Evolutionary conservation across 2,113 vertebrate genomes (phyloP).

Genomic region (Egretta garzetta): DNA sequence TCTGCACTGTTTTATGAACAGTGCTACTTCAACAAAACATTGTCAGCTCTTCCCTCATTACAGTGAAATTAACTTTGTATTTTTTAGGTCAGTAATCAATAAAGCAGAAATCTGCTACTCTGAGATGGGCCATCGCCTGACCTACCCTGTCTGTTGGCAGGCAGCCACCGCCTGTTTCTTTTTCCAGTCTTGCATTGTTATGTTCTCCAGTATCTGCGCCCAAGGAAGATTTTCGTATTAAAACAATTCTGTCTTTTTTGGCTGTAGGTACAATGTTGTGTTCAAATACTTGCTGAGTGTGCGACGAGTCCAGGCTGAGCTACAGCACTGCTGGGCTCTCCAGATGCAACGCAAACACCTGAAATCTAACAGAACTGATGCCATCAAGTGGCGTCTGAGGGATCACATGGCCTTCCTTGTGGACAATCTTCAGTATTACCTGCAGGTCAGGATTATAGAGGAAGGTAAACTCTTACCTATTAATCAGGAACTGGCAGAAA

Average conservation of each 20-base stretch:
- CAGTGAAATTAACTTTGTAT: not conserved
- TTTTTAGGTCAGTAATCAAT: not conserved
- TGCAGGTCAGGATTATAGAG: conserved; percentile 82
- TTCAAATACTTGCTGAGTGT: conserved; percentile 96
- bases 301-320: conserved; percentile 92
- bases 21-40: not conserved
- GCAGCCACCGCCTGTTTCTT: not conserved
- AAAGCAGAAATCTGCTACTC: not conserved
- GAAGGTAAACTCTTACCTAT: not conserved
- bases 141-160: not conserved
- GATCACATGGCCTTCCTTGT: conserved; percentile 99
- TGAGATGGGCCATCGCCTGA: not conserved
- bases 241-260: not conserved
- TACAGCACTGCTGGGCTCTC: conserved; percentile 97
- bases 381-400: conserved; percentile 90
- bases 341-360: conserved; percentile 98
- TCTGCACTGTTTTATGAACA: not conserved
- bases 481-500: not conserved
- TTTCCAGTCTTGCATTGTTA: not conserved
- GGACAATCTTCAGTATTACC: conserved; percentile 97
- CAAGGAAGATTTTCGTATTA: not conserved
- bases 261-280: conserved; percentile 92
- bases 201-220: not conserved
- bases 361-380: conserved; percentile 88
- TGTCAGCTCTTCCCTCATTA: not conserved